Evolutionary conservation across 2,888 invertebrate species (phyloP), one percentile per base, ranked within the genome.

Genomic region (Tetanocera ferruginea): DNA sequence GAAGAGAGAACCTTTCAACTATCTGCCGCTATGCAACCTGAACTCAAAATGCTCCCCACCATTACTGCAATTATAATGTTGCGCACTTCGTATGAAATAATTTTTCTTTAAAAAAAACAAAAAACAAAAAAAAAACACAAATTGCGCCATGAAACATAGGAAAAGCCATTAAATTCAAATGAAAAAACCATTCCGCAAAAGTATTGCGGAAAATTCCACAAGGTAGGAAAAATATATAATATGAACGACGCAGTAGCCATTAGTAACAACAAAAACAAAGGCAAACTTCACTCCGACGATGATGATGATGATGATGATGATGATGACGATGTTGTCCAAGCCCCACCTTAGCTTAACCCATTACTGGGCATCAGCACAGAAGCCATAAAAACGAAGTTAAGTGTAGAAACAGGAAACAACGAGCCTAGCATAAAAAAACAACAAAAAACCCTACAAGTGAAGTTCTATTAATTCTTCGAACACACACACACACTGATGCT

Each of bases 371-470:
- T 8, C 28, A 51, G 25, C 23, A 43, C 69, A 69, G 69, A 69
- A 69, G 51, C 69, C 69, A 69, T 69, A 51, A 51, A 69, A 69
- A 69, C 51, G 28, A 51, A 49, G 69, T n/a, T 60, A 34, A 34
- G 19, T n/a, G 23, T 23, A 67, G 37, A 67, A 67, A 43, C 67
- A 67, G 67, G 43, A 67, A 67, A 37, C 43, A 37, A 37, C 6
- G 34, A 51, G 70, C 76, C 73, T 57, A 78, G 74, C 23, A 23
- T 14, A n/a, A 60, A 60, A 23, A 17, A 51, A 23, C 8, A 23
- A 55, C 19, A 60, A 67, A 19, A 34, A 17, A 19, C 14, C 28
- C 23, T 28, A 55, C 55, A 60, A 60, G 64, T 31, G 31, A n/a
- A 66, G 37, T 19, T 19, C 25, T 52, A 43, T 71, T 25, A 14